Evolutionary conservation across 2,797 vertebrate genomes (phyloP).

Genomic region (Mormyrops boulengeri): DNA sequence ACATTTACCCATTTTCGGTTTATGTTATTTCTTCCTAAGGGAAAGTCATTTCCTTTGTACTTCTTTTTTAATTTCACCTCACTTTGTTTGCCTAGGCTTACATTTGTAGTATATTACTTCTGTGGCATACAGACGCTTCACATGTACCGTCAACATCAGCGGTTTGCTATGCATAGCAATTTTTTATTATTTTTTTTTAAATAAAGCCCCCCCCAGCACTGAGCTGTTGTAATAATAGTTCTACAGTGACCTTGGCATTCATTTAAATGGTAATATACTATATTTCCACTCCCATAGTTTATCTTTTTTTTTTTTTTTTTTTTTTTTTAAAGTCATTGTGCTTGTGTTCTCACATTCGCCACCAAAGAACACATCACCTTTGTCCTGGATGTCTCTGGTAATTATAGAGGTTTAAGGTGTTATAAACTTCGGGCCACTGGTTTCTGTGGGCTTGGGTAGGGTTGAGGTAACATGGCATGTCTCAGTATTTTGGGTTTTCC

Average conservation of each 20-base stretch:
- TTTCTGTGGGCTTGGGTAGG: neutral
- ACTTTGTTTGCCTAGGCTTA: neutral
- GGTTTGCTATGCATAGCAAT: conserved; percentile 30
- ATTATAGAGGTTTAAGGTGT: neutral
- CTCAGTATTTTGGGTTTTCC: neutral
- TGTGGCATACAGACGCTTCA: conserved; percentile 34
- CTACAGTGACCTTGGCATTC: conserved; percentile 31
- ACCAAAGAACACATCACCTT: conserved; percentile 11
- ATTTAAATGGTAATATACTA: conserved; percentile 57
- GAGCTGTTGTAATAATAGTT: conserved; percentile 33
- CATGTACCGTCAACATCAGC: conserved; percentile 40
- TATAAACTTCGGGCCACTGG: neutral
- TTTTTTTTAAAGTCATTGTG: conserved; percentile 20
- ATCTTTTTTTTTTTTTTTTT: conserved; percentile 4
- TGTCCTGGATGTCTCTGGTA: neutral
- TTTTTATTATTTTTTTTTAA: conserved; percentile 34
- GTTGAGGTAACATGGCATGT: neutral
- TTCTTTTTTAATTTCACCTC: neutral
- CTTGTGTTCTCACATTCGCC: conserved; percentile 14
- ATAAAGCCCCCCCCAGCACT: neutral
- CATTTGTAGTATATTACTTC: conserved; percentile 18
- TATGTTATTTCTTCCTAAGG: neutral
- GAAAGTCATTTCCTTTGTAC: conserved; percentile 3
- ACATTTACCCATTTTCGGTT: neutral
- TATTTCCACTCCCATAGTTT: neutral